Evolutionary conservation across 2,888 invertebrate species (phyloP).

Genomic region (Nephrotoma flavescens): DNA sequence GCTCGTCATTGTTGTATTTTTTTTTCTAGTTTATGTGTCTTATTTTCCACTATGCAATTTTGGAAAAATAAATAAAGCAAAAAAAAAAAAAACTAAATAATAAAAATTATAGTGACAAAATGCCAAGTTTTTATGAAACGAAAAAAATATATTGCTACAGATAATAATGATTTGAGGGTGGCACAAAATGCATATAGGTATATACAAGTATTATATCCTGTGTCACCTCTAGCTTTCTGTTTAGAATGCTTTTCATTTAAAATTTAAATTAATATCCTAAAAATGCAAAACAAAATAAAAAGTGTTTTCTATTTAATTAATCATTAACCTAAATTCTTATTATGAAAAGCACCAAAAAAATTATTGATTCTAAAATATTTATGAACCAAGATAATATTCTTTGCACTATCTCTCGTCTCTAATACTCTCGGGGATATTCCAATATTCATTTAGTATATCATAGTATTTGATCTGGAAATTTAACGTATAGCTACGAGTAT

Average conservation of each 20-base stretch:
- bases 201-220: not conserved
- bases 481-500: not conserved
- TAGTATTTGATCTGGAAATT: not conserved
- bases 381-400: not conserved
- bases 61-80: not conserved
- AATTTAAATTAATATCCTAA: not conserved
- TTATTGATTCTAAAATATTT: not conserved
- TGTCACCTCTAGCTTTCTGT: not conserved
- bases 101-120: not conserved
- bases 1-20: not conserved
- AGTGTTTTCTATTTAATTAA: not conserved
- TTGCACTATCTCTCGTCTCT: not conserved
- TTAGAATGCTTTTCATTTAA: not conserved
- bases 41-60: not conserved
- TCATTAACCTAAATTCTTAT: not conserved
- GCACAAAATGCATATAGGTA: not conserved
- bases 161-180: not conserved
- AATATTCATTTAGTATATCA: not conserved
- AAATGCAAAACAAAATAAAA: not conserved
- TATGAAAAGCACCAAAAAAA: not conserved
- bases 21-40: not conserved
- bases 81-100: not conserved
- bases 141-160: not conserved
- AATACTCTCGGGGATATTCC: not conserved
- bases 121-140: not conserved